Percentiles rank a stretch among this genome's conserved stretches.
phyloP scores from a whole-genome alignment of 1,140 invertebrate species.

The Drosophila pandora region DNA sequence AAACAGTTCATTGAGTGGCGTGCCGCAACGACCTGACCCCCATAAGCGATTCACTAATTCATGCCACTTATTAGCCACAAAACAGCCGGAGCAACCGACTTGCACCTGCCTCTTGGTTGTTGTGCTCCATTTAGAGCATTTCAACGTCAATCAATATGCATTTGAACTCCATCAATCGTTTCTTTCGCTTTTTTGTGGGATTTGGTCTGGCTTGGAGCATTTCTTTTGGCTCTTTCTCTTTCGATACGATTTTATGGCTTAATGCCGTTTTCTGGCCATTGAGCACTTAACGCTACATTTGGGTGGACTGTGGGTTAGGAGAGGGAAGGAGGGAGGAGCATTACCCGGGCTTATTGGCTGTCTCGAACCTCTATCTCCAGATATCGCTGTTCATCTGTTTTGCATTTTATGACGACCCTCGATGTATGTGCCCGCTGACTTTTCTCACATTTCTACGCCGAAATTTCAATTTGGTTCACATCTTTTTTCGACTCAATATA shows the following conservation, averaged over 20 bases:
- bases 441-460: slow-evolving; percentile 71
- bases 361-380: slow-evolving; percentile 48
- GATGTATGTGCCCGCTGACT: slow-evolving; percentile 36
- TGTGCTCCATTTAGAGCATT: slow-evolving; percentile 76
- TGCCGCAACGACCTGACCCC: slow-evolving; percentile 66
- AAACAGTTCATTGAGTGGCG: slow-evolving; percentile 72
- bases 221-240: slow-evolving; percentile 66
- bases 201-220: slow-evolving; percentile 38
- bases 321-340: slow-evolving; percentile 12
- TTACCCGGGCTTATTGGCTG: slow-evolving; percentile 36
- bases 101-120: slow-evolving; percentile 62
- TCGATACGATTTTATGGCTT: slow-evolving; percentile 70
- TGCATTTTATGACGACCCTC: slow-evolving; percentile 68
- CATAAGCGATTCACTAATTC: slow-evolving; percentile 78
- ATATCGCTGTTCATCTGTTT: slow-evolving; percentile 43
- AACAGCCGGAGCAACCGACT: slow-evolving; percentile 47
- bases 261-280: slow-evolving; percentile 78
- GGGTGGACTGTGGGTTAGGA: slow-evolving; percentile 6
- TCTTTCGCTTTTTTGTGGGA: slow-evolving; percentile 53
- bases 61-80: slow-evolving; percentile 77
- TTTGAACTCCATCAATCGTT: slow-evolving; percentile 73
- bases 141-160: slow-evolving; percentile 82
- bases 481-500: slow-evolving; percentile 18
- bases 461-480: slow-evolving; percentile 44
- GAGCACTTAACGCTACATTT: slow-evolving; percentile 79